Base-by-base conservation (phyloP, 1,140 invertebrate genomes). In the Drosophila ohnishii region DNA sequence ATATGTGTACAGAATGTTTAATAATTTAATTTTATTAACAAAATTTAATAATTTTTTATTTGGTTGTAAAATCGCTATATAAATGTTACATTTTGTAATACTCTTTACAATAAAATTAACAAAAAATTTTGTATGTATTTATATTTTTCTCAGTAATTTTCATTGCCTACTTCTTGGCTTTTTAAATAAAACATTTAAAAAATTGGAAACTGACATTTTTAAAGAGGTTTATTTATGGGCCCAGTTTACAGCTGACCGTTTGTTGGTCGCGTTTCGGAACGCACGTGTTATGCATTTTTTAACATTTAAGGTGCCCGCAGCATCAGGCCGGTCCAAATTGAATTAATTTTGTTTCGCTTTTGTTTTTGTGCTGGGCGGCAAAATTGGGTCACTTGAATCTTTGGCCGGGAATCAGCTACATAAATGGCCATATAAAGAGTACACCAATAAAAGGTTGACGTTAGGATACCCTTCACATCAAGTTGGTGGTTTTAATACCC, bases 381-480 rank as follows among this genome's bases (percentile, higher is more conserved):
- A 75, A 82, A 82, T 74, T 78, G 59, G 79, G 79, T 82, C 79
- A 82, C 14, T 62, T 57, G 57, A 81, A 63, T 71, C 60, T 66
- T 73, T 73, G 55, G 44, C 32, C 55, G 22, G 53, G 28, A 53
- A 60, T 13, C 37, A 30, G 28, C 39, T 32, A 42, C 34, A 40
- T 56, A 25, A 14, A 57, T 42, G 19, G 13, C 7, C 32, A 53
- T 37, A 35, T 25, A 34, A 8, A 13, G 34, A 28, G 10, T 53
- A 5, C 5, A 11, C 6, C 0, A n/a, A 2, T 30, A 19, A 13
- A 34, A 39, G 9, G 25, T n/a, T 55, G 10, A 40, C 13, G 9
- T 22, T 37, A 10, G 45, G 16, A 35, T 55, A 30, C 40, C 25
- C 58, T 61, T 25, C n/a, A 51, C 14, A 19, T 34, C 1, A 19